Evolutionary conservation across 1,140 invertebrate species (phyloP).

Genomic region (Vanessa tameamea): DNA sequence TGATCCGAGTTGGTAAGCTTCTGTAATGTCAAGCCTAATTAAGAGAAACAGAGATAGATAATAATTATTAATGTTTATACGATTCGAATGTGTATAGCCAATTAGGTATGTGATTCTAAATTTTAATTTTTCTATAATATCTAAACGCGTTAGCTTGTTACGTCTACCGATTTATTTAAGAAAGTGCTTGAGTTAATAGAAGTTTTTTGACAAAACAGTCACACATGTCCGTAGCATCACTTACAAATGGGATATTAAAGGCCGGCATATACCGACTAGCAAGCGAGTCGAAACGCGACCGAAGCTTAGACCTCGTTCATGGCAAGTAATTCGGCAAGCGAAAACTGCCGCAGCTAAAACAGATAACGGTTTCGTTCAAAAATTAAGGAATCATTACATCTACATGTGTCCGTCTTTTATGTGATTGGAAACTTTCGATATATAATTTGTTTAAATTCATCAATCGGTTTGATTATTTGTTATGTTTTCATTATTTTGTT

Average conservation of each 20-base stretch:
- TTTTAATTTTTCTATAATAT: constrained; percentile 38
- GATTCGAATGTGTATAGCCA: constrained; percentile 47
- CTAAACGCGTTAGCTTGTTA: constrained; percentile 55
- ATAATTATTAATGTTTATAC: constrained; percentile 26
- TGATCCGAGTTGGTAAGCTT: constrained; percentile 10
- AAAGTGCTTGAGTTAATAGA: constrained; percentile 60
- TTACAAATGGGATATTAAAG: constrained; percentile 67
- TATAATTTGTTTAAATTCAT: not conserved
- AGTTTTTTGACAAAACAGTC: constrained; percentile 55
- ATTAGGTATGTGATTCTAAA: constrained; percentile 50
- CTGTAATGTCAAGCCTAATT: constrained; percentile 6
- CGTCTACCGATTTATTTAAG: constrained; percentile 43
- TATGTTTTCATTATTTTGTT: not conserved
- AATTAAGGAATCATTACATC: not conserved
- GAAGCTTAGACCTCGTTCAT: constrained; percentile 71
- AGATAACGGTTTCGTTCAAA: constrained; percentile 52
- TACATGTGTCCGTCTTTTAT: not conserved
- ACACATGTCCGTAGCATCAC: constrained; percentile 55
- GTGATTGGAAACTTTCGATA: not conserved
- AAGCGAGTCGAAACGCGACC: constrained; percentile 40
- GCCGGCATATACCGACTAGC: constrained; percentile 54
- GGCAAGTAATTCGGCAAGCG: constrained; percentile 74
- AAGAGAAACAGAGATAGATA: constrained; percentile 6
- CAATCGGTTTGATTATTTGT: too few species aligned
- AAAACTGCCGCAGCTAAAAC: constrained; percentile 77